phyloP scores from a whole-genome alignment of 2,113 vertebrate species.

The Sus scrofa region DNA sequence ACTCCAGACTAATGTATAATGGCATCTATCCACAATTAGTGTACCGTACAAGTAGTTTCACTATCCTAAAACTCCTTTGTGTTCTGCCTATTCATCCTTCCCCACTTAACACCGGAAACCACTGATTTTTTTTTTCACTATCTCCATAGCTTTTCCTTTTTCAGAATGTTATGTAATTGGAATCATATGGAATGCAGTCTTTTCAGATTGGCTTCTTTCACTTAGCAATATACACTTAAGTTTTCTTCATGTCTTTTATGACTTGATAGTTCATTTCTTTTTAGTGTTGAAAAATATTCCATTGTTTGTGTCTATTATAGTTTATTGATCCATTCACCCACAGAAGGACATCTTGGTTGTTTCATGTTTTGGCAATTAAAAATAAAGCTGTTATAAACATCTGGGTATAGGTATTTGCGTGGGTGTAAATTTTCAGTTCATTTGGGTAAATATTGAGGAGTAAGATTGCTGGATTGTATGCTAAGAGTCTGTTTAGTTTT shows the following conservation, averaged over 20 bases:
- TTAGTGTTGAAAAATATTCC: background rate
- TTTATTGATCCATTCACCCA: background rate
- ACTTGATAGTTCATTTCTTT: background rate
- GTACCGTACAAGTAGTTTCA: background rate
- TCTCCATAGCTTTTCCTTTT: background rate
- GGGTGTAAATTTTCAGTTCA: background rate
- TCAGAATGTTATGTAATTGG: background rate
- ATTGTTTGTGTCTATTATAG: background rate
- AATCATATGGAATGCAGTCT: background rate
- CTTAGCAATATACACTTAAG: background rate
- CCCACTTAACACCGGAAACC: background rate
- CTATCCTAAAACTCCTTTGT: background rate
- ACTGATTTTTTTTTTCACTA: background rate
- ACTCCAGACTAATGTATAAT: background rate
- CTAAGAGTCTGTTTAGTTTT: background rate
- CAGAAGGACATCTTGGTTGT: background rate
- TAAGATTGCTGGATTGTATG: background rate
- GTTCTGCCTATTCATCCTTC: background rate
- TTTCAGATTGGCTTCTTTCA: constrained; percentile 25
- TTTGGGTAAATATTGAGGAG: background rate
- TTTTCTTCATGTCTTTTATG: background rate
- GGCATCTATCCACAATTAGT: no score
- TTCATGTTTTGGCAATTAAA: background rate
- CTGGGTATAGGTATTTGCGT: background rate
- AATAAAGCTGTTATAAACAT: background rate